phyloP scores from a whole-genome alignment of 2,888 invertebrate species.

The Ophion obscuratus region DNA sequence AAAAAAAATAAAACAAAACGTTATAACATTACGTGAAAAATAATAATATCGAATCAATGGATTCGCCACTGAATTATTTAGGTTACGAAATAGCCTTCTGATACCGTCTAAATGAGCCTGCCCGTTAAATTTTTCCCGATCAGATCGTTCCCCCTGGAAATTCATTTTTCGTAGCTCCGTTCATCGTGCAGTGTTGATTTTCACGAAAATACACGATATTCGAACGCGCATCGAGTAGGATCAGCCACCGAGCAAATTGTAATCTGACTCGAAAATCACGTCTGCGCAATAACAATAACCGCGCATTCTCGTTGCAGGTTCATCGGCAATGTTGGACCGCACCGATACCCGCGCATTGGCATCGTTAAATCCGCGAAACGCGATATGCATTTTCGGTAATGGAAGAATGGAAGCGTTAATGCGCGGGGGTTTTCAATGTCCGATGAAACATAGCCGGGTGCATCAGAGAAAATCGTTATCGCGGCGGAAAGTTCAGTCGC shows the following conservation, averaged over 20 bases:
- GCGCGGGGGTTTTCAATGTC: constrained; percentile 22
- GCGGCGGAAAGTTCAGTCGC: constrained; percentile 44
- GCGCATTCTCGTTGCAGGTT: constrained; percentile 15
- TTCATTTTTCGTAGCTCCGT: not conserved
- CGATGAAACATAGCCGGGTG: constrained; percentile 15
- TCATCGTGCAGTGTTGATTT: not conserved
- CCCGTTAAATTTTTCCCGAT: not conserved
- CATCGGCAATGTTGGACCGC: constrained; percentile 2
- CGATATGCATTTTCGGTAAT: constrained; percentile 65
- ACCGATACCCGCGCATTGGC: constrained; percentile 18
- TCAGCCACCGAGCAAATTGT: not conserved
- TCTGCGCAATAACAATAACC: constrained; percentile 39
- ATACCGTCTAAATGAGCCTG: too few species aligned
- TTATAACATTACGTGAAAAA: too few species aligned
- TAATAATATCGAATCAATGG: too few species aligned
- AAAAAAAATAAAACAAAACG: too few species aligned
- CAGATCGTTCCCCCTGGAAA: not conserved
- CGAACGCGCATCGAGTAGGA: not conserved
- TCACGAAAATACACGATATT: not conserved
- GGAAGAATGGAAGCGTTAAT: constrained; percentile 51
- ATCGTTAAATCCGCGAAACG: constrained; percentile 70
- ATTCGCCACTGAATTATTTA: too few species aligned
- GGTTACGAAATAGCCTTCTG: too few species aligned
- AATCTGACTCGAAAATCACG: constrained; percentile 42
- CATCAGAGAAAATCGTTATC: constrained; percentile 58